phyloP scores from a whole-genome alignment of 2,888 invertebrate species.

The Pherbina coryleti region DNA sequence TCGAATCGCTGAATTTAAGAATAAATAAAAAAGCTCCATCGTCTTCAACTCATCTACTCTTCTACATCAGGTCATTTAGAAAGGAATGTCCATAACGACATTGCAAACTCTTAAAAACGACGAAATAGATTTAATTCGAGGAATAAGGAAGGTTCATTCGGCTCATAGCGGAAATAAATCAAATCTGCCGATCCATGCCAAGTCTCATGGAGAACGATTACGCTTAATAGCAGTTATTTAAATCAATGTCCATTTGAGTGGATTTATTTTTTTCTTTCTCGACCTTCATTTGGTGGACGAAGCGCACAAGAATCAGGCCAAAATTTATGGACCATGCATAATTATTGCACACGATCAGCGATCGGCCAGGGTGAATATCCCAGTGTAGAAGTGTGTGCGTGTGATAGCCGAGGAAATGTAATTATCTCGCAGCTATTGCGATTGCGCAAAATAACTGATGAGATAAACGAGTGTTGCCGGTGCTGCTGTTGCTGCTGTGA shows the following conservation, averaged over 20 bases:
- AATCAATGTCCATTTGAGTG: constrained; percentile 60
- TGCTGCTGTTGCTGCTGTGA: constrained; percentile 19
- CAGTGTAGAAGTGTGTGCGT: neutral
- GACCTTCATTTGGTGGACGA: constrained; percentile 6
- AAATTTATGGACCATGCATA: constrained; percentile 67
- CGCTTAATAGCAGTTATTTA: constrained; percentile 65
- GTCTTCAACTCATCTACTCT: too few relatives aligned
- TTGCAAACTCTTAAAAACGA: too few relatives aligned
- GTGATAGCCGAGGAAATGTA: constrained; percentile 56
- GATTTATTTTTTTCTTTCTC: constrained; percentile 40
- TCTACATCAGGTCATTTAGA: too few relatives aligned
- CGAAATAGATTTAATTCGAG: too few relatives aligned
- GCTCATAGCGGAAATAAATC: constrained; percentile 13
- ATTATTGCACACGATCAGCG: constrained; percentile 56
- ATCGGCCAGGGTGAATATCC: constrained; percentile 27
- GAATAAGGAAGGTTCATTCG: neutral
- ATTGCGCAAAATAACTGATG: constrained; percentile 48
- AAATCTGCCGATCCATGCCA: constrained; percentile 7
- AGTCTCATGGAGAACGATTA: constrained; percentile 48
- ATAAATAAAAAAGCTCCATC: too few relatives aligned
- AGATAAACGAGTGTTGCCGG: constrained; percentile 53
- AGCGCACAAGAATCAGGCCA: constrained; percentile 52
- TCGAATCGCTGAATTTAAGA: too few relatives aligned
- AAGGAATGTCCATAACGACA: too few relatives aligned
- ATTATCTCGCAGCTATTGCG: constrained; percentile 58